Percentiles rank a stretch among this genome's conserved stretches.
Evolutionary conservation across 2,888 invertebrate species (phyloP).

Genomic region (Aphelenchoides bicaudatus): DNA sequence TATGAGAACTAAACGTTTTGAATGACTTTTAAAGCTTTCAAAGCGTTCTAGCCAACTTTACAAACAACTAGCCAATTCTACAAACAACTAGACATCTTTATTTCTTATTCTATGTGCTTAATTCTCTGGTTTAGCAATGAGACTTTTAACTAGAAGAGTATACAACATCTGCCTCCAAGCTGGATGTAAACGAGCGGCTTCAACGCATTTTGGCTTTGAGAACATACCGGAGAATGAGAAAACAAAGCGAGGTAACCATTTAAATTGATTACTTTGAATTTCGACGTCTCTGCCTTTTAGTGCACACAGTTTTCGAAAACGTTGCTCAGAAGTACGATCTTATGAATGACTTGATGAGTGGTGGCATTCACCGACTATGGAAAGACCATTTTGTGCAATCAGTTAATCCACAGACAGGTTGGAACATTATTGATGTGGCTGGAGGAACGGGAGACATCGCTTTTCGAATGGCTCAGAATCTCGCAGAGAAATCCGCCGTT

Average conservation of each 20-base stretch:
- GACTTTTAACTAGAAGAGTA: no score
- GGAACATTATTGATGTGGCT: conserved; percentile 83
- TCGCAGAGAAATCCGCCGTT: conserved; percentile 44
- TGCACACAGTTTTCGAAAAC: conserved; percentile 85
- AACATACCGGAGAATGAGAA: conserved; percentile 53
- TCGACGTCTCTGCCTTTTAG: conserved; percentile 61
- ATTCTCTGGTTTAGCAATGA: no score
- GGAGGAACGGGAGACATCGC: conserved; percentile 98
- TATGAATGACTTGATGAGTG: conserved; percentile 97
- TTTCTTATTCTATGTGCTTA: no score
- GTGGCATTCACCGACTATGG: conserved; percentile 91
- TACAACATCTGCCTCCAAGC: no score
- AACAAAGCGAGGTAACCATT: conserved; percentile 40
- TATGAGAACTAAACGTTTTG: no score
- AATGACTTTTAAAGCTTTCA: no score
- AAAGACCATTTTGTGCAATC: conserved; percentile 83
- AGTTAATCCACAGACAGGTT: conserved; percentile 74
- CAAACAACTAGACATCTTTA: no score
- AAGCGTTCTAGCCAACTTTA: no score
- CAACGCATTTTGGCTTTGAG: conserved; percentile 56
- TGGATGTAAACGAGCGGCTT: no score
- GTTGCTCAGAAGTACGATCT: conserved; percentile 88
- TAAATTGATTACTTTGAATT: conserved; percentile 4
- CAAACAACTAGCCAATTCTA: no score
- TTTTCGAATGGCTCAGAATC: conserved; percentile 71